phyloP scores from a whole-genome alignment of 2,113 vertebrate species.

The Channa argus region DNA sequence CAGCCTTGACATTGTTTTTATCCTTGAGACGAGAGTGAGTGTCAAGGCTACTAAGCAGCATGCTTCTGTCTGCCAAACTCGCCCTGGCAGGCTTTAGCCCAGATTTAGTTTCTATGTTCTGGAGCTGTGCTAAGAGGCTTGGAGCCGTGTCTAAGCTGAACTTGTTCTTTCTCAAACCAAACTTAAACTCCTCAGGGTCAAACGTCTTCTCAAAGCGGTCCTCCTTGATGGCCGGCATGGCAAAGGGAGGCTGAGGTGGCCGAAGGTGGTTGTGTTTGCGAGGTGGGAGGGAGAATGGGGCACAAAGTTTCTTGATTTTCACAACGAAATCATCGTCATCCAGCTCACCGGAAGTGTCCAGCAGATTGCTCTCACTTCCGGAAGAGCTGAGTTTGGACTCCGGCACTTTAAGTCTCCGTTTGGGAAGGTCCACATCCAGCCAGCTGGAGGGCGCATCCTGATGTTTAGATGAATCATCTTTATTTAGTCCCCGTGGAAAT shows the following conservation, averaged over 20 bases:
- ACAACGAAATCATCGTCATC: conserved; percentile 90
- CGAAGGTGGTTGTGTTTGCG: conserved; percentile 89
- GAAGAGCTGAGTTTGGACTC: conserved; percentile 77
- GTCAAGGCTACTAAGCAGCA: conserved; percentile 85
- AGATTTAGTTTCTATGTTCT: conserved; percentile 82
- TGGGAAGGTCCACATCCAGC: conserved; percentile 75
- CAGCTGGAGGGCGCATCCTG: conserved; percentile 71
- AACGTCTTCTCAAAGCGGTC: conserved; percentile 91
- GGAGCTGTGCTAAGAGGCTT: conserved; percentile 76
- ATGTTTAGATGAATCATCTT: conserved; percentile 39
- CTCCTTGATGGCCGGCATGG: conserved; percentile 93
- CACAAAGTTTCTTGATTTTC: conserved; percentile 90
- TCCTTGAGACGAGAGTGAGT: conserved; percentile 75
- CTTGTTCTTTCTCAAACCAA: conserved; percentile 88
- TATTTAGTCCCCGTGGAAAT: conserved; percentile 44
- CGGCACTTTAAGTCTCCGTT: conserved; percentile 58
- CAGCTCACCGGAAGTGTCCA: conserved; percentile 88
- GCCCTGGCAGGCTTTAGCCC: conserved; percentile 84
- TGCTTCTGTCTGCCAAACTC: conserved; percentile 86
- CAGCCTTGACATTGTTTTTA: conserved; percentile 22
- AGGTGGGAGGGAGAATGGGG: conserved; percentile 86
- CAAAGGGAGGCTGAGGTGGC: conserved; percentile 86
- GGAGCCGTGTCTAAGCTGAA: conserved; percentile 67
- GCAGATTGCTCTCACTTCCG: conserved; percentile 82
- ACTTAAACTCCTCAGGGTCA: conserved; percentile 88